These are phyloP conservation scores for Petrocephalus schoutedeni DNA, from an alignment of 2,797 vertebrate genomes.

Conservation along the genomic window DNA sequence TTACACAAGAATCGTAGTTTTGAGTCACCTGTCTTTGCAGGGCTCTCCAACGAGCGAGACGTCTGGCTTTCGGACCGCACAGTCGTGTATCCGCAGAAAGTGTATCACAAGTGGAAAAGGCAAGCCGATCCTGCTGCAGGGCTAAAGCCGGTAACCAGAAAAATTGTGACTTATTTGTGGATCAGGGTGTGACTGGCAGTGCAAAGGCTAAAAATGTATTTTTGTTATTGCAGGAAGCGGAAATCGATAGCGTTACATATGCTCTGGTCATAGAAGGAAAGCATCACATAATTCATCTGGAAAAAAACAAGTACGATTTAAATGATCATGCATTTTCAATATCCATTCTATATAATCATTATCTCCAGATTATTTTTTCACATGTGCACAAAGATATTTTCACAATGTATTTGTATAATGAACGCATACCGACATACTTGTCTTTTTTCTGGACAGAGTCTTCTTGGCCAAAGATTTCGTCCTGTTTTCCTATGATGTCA, in stretches of 20 bases:
- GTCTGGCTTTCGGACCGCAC: slow-evolving; percentile 46
- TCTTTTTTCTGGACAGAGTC: slow-evolving; percentile 54
- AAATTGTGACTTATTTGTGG: background rate
- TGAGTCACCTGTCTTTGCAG: slow-evolving; percentile 26
- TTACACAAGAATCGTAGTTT: background rate
- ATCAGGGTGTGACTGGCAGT: background rate
- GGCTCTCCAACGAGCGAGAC: slow-evolving; percentile 11
- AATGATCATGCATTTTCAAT: background rate
- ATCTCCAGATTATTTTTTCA: background rate
- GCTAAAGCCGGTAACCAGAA: slow-evolving; percentile 36
- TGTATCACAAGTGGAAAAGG: slow-evolving; percentile 46
- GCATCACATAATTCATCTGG: slow-evolving; percentile 49
- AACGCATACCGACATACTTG: background rate
- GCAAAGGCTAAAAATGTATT: background rate
- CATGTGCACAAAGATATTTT: background rate
- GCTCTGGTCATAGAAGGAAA: slow-evolving; percentile 53
- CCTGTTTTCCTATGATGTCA: slow-evolving; percentile 51
- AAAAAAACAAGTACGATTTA: slow-evolving; percentile 55
- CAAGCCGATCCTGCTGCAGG: slow-evolving; percentile 27
- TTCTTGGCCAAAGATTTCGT: slow-evolving; percentile 71
- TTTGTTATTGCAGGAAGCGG: slow-evolving; percentile 38
- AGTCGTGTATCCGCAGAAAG: slow-evolving; percentile 53
- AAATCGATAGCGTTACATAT: slow-evolving; percentile 49
- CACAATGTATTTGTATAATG: background rate
- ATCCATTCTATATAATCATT: background rate